Evolutionary conservation across 2,113 vertebrate species (phyloP), one percentile per base, ranked within the genome.

Genomic region (Ophiodon elongatus): DNA sequence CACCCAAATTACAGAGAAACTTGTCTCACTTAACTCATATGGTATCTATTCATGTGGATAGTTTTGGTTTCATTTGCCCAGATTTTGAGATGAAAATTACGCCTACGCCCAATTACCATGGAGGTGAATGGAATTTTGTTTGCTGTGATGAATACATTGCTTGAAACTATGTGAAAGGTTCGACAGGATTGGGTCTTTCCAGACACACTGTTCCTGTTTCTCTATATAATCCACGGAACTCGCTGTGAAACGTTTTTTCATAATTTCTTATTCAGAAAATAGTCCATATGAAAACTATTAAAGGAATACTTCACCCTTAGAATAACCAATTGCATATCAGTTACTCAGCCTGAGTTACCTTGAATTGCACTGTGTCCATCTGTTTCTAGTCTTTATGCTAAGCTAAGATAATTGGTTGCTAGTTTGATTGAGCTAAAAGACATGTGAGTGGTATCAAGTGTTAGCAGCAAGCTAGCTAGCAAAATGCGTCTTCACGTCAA

Each of bases 1-100:
- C 29, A 33, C 45, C 56, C 60, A 79, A 83, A 90, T 80, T 76
- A 77, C 56, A 73, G 67, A 60, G 68, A 52, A 63, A 33, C 23
- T 47, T 29, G 14, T 50, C 25, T 72, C 14, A 33, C 15, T 41
- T 33, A 37, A 54, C 25, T 37, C 35, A 33, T 21, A 41, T 77
- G 39, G 21, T 63, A 29, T 67, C 68, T 47, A 19, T 31, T 41
- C 47, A 29, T 19, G 59, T 41, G 56, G n/a, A 73, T 19, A 59
- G 39, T 23, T 73, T 52, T 21, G 56, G 65, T 63, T 72, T 62
- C 11, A 45, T 56, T 70, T 66, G 6, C 47, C 76, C 4, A 5
- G 29, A 57, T 57, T 71, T 52, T 54, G 13, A 52, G 54, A 27
- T 25, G 25, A 27, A 57, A 27, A 57, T 57, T 2, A 57, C 6